These are phyloP conservation scores for Macrocentrus cingulum DNA, from an alignment of 1,140 invertebrate genomes.

Conservation along the genomic window DNA sequence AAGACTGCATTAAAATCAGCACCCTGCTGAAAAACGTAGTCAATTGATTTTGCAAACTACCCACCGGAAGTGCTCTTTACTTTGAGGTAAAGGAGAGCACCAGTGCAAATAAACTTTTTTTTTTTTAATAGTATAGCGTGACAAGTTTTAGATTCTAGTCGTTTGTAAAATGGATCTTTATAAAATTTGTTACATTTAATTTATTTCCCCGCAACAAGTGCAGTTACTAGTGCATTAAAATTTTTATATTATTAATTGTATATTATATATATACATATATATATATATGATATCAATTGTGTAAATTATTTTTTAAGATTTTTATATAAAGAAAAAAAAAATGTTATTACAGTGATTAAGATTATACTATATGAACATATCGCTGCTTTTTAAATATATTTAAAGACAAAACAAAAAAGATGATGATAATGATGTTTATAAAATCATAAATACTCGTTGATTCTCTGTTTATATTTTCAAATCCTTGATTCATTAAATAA, in stretches of 20 bases:
- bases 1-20: slow-evolving; percentile 48
- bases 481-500: slow-evolving; percentile 33
- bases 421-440: slow-evolving; percentile 26
- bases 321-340: slow-evolving; percentile 13
- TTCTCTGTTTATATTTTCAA: slow-evolving; percentile 16
- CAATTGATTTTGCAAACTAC: slow-evolving; percentile 21
- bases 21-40: slow-evolving; percentile 42
- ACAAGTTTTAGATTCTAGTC: slow-evolving; percentile 52
- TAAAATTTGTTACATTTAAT: slow-evolving; percentile 46
- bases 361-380: slow-evolving; percentile 4
- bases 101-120: slow-evolving; percentile 5
- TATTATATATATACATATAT: too few species aligned
- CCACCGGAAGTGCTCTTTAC: slow-evolving; percentile 51
- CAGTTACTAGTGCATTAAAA: neutral
- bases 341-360: neutral
- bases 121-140: neutral
- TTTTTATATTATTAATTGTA: too few species aligned
- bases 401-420: slow-evolving; percentile 2
- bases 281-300: slow-evolving; percentile 23
- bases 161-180: slow-evolving; percentile 40
- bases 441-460: slow-evolving; percentile 35
- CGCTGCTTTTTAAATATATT: slow-evolving; percentile 11
- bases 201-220: slow-evolving; percentile 35
- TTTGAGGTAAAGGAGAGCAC: slow-evolving; percentile 2
- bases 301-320: slow-evolving; percentile 24